Evolutionary conservation across 1,140 invertebrate genomes (phyloP), one percentile per base, ranked within the genome.

Genomic region (Drosophila yakuba): DNA sequence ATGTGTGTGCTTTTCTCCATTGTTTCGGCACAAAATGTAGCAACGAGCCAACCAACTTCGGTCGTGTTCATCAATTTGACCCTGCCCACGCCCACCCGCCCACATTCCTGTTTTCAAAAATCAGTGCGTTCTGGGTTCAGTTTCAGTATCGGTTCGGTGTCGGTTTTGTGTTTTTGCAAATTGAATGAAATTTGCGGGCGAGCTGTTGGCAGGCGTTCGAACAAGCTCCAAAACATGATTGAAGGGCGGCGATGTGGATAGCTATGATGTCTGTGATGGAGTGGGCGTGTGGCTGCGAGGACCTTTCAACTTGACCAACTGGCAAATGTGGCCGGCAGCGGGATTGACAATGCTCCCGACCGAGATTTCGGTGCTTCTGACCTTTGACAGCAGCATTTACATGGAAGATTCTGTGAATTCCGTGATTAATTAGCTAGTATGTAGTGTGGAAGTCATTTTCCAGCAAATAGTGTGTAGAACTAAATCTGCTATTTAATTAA

Each of bases 161-260:
- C 52, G 28, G 52, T 68, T 25, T 47, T 61, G 50, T 86, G 69
- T 82, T 82, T 78, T 71, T 58, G 43, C 77, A 86, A 86, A 86
- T 86, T 86, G 82, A 82, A 86, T 86, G 79, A 88, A 86, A 59
- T 83, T 64, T 75, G 71, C 61, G 51, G 76, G 38, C 17, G 60
- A 75, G 43, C 73, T 60, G 67, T 73, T 39, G 48, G 56, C 68
- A 60, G 69, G 68, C 69, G 69, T 61, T 45, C 68, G 55, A 60
- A 73, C 69, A 73, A 59, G 73, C 54, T 23, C 62, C 61, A 44
- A 20, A 38, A 75, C 73, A 76, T 76, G 73, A 76, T 76, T 67
- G 73, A 72, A 58, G 66, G 68, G 43, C 28, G 54, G 23, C 52
- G 38, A 20, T 17, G n/a, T 45, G 36, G 36, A 48, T 25, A 51